Evolutionary conservation across 2,888 invertebrate species (phyloP).

Genomic region (Punctoribates punctum): DNA sequence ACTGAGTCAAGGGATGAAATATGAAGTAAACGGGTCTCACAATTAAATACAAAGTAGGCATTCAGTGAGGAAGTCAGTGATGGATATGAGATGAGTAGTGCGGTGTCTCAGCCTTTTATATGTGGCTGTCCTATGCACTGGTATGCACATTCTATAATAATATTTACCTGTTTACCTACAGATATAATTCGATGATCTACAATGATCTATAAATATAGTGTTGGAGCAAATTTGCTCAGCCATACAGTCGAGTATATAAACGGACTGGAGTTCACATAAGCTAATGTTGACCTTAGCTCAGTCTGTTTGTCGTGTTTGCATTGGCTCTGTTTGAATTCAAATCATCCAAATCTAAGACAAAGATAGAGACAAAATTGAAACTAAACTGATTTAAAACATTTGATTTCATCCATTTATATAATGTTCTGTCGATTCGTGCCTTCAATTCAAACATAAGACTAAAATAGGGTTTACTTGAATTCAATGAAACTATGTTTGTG

Average conservation of each 20-base stretch:
- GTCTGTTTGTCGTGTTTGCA: slow-evolving; percentile 17
- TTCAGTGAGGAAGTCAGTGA: neutral
- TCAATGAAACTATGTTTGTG: neutral
- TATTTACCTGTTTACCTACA: slow-evolving; percentile 36
- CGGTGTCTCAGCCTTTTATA: slow-evolving; percentile 20
- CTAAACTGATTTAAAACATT: slow-evolving; percentile 12
- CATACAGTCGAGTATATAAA: slow-evolving; percentile 10
- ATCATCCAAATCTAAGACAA: slow-evolving; percentile 23
- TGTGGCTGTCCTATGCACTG: slow-evolving; percentile 8
- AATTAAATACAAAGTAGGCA: no score
- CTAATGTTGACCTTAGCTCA: slow-evolving; percentile 25
- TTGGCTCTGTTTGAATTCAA: slow-evolving; percentile 30
- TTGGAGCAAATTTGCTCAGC: slow-evolving; percentile 33
- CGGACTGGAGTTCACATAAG: slow-evolving; percentile 1
- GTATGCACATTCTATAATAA: slow-evolving; percentile 17
- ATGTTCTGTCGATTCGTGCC: neutral
- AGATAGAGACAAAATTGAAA: neutral
- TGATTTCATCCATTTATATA: slow-evolving; percentile 14
- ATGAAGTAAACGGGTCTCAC: neutral
- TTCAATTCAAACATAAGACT: neutral
- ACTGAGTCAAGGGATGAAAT: neutral
- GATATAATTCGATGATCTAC: slow-evolving; percentile 36
- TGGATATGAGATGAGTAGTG: slow-evolving; percentile 6
- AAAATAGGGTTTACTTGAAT: neutral
- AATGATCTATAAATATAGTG: slow-evolving; percentile 33